These are phyloP conservation scores for Montipora foliosa DNA, from an alignment of 64 coral and sea anemone species.

Conservation along the genomic window DNA sequence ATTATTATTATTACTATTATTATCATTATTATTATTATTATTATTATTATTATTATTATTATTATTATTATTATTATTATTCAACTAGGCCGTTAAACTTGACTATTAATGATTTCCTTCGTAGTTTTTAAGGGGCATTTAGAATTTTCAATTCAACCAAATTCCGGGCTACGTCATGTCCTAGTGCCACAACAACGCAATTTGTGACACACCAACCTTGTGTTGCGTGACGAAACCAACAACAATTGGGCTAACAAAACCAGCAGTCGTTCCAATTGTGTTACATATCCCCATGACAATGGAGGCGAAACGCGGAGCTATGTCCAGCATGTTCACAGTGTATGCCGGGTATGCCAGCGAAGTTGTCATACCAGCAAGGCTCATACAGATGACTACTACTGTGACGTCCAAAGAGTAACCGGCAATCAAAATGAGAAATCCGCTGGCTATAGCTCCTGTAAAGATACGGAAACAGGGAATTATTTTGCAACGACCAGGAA, in stretches of 20 bases:
- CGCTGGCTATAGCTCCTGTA: conserved; percentile 64
- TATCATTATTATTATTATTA: no score
- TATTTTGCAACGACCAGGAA: no score
- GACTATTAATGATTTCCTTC: no score
- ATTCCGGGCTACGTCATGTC: no score
- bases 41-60: no score
- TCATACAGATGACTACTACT: conserved; percentile 80
- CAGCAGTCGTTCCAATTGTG: conserved; percentile 84
- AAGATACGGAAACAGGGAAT: neutral
- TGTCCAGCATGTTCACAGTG: conserved; percentile 95
- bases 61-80: no score
- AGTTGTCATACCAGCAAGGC: conserved; percentile 77
- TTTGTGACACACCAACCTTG: conserved; percentile 45
- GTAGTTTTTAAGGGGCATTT: no score
- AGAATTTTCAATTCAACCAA: no score
- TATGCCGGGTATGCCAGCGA: conserved; percentile 88
- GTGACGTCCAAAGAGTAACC: conserved; percentile 78
- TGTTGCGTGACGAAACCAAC: conserved; percentile 90
- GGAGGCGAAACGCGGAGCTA: conserved; percentile 80
- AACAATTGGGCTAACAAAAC: conserved; percentile 84
- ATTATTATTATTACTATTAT: no score
- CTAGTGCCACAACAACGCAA: neutral
- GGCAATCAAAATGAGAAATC: conserved; percentile 66
- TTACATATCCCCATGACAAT: conserved; percentile 90
- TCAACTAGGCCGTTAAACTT: no score